Percentiles rank a stretch among this genome's conserved stretches.
Conservation (phyloP, 2,888 invertebrate genomes). For the Chouioia cunea region DNA sequence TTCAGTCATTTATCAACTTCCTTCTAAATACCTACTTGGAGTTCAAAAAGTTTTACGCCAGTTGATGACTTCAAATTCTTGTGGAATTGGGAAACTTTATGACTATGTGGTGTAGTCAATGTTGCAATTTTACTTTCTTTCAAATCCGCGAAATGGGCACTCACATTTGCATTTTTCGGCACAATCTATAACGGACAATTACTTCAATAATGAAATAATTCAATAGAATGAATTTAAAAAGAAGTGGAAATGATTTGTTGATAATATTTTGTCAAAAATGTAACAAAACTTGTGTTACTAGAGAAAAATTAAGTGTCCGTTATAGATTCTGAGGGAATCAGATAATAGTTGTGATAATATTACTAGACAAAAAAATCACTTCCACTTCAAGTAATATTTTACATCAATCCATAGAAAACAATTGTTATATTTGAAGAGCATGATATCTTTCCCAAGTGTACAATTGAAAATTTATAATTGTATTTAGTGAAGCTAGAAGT, state of each 20-base stretch:
- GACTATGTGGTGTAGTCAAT: constrained; percentile 86
- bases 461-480: not conserved
- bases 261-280: constrained; percentile 43
- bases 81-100: constrained; percentile 95
- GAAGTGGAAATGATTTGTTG: constrained; percentile 67
- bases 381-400: constrained; percentile 63
- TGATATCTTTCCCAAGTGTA: not conserved
- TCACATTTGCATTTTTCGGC: constrained; percentile 75
- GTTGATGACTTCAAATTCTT: constrained; percentile 90
- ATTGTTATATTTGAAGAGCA: not conserved
- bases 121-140: constrained; percentile 93
- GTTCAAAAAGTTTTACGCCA: constrained; percentile 86
- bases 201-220: constrained; percentile 44
- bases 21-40: constrained; percentile 79
- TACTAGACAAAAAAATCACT: constrained; percentile 58
- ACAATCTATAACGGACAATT: constrained; percentile 70
- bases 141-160: constrained; percentile 85
- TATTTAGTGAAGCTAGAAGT: too few relatives aligned
- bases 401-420: constrained; percentile 28
- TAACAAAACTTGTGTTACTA: constrained; percentile 31
- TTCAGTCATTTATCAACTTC: constrained; percentile 19
- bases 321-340: constrained; percentile 63
- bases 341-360: constrained; percentile 49
- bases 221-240: constrained; percentile 47
- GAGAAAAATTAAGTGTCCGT: constrained; percentile 58